Evolutionary conservation across 2,888 invertebrate genomes (phyloP).

Genomic region (Doris montereyensis): DNA sequence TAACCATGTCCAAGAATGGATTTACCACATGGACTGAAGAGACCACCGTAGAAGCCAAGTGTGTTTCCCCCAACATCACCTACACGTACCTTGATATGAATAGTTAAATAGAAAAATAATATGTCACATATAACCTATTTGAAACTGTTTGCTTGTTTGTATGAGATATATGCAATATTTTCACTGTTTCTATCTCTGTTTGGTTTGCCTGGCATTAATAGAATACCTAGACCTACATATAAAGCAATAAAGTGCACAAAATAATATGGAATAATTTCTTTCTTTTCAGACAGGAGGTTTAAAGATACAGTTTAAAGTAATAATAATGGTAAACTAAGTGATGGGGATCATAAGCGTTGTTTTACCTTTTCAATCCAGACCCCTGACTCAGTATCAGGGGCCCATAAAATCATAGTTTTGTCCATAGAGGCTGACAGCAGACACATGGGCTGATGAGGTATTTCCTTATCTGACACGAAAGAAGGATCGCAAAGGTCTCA

Average conservation of each 20-base stretch:
- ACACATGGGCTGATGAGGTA: constrained; percentile 65
- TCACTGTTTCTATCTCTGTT: not conserved
- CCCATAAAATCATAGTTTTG: constrained; percentile 93
- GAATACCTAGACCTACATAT: too few relatives aligned
- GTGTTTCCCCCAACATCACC: constrained; percentile 95
- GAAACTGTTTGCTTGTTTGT: not conserved
- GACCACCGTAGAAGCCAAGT: constrained; percentile 92
- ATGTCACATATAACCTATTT: not conserved
- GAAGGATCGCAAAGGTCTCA: too few relatives aligned
- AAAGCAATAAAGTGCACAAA: too few relatives aligned
- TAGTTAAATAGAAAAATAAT: not conserved
- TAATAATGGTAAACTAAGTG: too few relatives aligned
- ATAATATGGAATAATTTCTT: too few relatives aligned
- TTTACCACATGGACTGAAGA: constrained; percentile 80
- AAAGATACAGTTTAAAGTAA: too few relatives aligned
- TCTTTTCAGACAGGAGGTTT: too few relatives aligned
- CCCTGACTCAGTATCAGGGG: constrained; percentile 77
- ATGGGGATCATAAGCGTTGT: too few relatives aligned
- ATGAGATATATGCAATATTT: not conserved
- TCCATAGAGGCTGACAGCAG: constrained; percentile 92
- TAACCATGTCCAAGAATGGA: constrained; percentile 89
- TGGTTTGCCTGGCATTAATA: too few relatives aligned
- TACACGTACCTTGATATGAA: constrained; percentile 76
- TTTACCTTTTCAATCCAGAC: constrained; percentile 82
- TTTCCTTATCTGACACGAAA: too few relatives aligned